Evolutionary conservation across 2,797 vertebrate genomes (phyloP), one percentile per base, ranked within the genome.

Genomic region (Psittacula echo): DNA sequence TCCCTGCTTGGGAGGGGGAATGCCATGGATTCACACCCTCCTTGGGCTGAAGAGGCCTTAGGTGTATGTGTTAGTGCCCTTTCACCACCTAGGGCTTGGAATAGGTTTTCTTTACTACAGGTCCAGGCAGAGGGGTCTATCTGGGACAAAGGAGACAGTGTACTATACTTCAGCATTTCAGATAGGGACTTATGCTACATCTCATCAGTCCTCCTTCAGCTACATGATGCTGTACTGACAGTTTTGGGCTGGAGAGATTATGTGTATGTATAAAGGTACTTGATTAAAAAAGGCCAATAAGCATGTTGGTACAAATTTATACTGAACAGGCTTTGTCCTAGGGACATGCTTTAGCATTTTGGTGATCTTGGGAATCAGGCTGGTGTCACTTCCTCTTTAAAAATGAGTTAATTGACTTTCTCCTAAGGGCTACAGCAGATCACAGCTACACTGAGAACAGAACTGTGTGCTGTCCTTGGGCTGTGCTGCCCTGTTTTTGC

Each of bases 11-110:
- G 21, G 29, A 68, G 26, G 17, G 14, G 10, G 3, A 1, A 24
- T 83, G 51, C 27, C 21, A 5, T 0, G 4, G 34, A 17, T 42
- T 74, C 3, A 7, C 1, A 1, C 8, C 1, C 1, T 1, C 48
- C 7, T 42, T 30, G 10, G 32, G 6, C 30, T 18, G 32, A 66
- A 42, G 50, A 21, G 10, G 8, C 9, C 32, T 24, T 50, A 22
- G 29, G 8, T 1, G 0, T 42, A 4, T 16, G 9, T 1, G 1
- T 44, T 41, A 7, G 73, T 54, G 24, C 2, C 8, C 16, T 67
- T 73, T 39, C 10, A 20, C 11, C 2, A 5, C 23, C 7, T 22
- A 29, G 17, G 26, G 18, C 32, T 82, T 61, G 32, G 8, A 7
- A 14, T 2, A 5, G 45, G 2, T n/a, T 29, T 86, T 75, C 45